These are phyloP conservation scores for Brachystomella parvula DNA, from an alignment of 1,140 invertebrate species.

Conservation along the genomic window DNA sequence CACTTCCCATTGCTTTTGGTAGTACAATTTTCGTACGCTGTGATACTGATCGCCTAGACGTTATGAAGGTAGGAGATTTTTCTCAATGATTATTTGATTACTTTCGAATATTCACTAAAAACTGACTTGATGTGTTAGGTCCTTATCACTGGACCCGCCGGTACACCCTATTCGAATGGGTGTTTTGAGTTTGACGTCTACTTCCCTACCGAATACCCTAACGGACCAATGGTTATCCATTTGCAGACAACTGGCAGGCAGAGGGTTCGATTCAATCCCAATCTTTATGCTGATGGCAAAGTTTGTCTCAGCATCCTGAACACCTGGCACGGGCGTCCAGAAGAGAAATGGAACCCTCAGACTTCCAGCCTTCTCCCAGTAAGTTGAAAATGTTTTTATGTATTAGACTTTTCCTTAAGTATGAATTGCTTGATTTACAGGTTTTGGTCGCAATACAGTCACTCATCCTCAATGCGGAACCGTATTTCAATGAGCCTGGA, in stretches of 20 bases:
- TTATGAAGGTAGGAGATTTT: slow-evolving; percentile 72
- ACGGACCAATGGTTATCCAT: slow-evolving; percentile 62
- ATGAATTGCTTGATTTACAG: slow-evolving; percentile 44
- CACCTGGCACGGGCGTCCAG: slow-evolving; percentile 96
- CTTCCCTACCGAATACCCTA: slow-evolving; percentile 79
- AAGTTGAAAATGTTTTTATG: slow-evolving; percentile 18
- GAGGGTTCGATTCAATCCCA: slow-evolving; percentile 91
- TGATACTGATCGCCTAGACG: slow-evolving; percentile 83
- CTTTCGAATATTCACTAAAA: background rate
- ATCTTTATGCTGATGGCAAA: slow-evolving; percentile 94
- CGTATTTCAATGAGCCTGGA: slow-evolving; percentile 97
- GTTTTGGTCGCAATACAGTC: slow-evolving; percentile 94
- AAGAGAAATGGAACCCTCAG: slow-evolving; percentile 96
- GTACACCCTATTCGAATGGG: slow-evolving; percentile 80
- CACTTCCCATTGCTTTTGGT: slow-evolving; percentile 83
- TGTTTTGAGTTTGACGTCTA: slow-evolving; percentile 87
- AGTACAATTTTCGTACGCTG: slow-evolving; percentile 93
- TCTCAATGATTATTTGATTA: slow-evolving; percentile 8
- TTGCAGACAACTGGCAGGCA: slow-evolving; percentile 89
- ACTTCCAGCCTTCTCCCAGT: slow-evolving; percentile 93
- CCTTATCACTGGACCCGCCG: slow-evolving; percentile 80
- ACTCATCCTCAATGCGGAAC: slow-evolving; percentile 87
- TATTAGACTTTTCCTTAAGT: slow-evolving; percentile 11
- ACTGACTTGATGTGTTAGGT: slow-evolving; percentile 52
- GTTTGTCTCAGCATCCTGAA: slow-evolving; percentile 92